Percentiles rank a stretch among this genome's conserved stretches.
Evolutionary conservation across 2,113 vertebrate species (phyloP).

Genomic region (Catharus bicknelli): DNA sequence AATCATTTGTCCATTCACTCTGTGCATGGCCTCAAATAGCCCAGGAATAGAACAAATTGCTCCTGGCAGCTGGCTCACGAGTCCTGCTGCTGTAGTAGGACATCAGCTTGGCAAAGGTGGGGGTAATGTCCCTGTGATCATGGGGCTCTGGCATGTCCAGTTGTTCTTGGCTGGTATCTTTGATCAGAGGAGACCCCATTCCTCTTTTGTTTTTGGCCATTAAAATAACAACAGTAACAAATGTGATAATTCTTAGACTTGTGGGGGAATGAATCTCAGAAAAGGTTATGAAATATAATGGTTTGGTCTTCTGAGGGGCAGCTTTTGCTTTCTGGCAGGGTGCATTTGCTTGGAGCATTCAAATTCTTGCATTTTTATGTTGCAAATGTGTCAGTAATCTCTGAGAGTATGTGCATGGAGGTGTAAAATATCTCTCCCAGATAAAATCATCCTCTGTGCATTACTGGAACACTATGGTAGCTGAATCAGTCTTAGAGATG

Average conservation of each 20-base stretch:
- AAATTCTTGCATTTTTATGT: neutral
- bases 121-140: neutral
- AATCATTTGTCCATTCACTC: conserved; percentile 14
- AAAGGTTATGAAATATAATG: neutral
- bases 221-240: neutral
- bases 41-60: conserved; percentile 46
- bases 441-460: neutral
- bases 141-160: rapidly evolving
- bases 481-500: conserved; percentile 20
- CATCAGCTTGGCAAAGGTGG: neutral
- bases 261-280: rapidly evolving
- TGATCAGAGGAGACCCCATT: neutral
- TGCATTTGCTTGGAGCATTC: neutral
- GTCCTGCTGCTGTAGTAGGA: neutral
- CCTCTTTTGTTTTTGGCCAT: neutral
- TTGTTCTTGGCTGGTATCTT: neutral
- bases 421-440: conserved; percentile 30
- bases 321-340: neutral
- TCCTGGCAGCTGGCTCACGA: neutral
- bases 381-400: neutral
- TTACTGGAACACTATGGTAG: neutral
- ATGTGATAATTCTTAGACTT: neutral
- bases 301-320: neutral
- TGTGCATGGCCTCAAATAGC: neutral
- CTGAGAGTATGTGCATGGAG: neutral